These are phyloP conservation scores for Calephelis virginiensis DNA, from an alignment of 1,140 invertebrate species.

Conservation along the genomic window DNA sequence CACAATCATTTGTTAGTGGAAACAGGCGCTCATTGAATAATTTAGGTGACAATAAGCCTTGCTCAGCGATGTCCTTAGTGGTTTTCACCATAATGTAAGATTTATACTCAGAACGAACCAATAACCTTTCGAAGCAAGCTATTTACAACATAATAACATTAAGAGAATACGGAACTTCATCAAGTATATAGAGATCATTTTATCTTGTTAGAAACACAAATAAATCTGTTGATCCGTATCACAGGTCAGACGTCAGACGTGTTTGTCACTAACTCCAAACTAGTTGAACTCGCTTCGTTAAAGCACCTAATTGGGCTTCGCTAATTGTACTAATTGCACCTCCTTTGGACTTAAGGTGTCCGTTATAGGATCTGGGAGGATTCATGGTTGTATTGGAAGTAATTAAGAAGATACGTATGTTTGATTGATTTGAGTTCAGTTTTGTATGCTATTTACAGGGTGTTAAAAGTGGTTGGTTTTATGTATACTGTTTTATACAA, in stretches of 20 bases:
- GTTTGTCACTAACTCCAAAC: slow-evolving; percentile 59
- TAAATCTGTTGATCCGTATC: slow-evolving; percentile 45
- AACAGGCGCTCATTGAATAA: no score
- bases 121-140: not conserved
- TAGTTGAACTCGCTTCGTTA: slow-evolving; percentile 69
- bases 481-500: no score
- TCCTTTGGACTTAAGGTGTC: slow-evolving; percentile 70
- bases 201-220: slow-evolving; percentile 46
- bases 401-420: not conserved
- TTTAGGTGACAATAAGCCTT: no score
- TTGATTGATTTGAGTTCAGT: not conserved
- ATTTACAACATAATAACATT: slow-evolving; percentile 5
- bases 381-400: slow-evolving; percentile 5
- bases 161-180: not conserved
- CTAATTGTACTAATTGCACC: slow-evolving; percentile 71
- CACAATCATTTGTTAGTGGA: no score
- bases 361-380: slow-evolving; percentile 29
- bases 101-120: no score
- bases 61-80: not conserved
- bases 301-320: slow-evolving; percentile 66
- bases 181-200: slow-evolving; percentile 25
- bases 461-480: no score
- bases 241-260: slow-evolving; percentile 54
- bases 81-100: no score
- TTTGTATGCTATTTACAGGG: not conserved